These are phyloP conservation scores for Ectobius pallidus DNA, from an alignment of 2,888 invertebrate species.

Conservation along the genomic window DNA sequence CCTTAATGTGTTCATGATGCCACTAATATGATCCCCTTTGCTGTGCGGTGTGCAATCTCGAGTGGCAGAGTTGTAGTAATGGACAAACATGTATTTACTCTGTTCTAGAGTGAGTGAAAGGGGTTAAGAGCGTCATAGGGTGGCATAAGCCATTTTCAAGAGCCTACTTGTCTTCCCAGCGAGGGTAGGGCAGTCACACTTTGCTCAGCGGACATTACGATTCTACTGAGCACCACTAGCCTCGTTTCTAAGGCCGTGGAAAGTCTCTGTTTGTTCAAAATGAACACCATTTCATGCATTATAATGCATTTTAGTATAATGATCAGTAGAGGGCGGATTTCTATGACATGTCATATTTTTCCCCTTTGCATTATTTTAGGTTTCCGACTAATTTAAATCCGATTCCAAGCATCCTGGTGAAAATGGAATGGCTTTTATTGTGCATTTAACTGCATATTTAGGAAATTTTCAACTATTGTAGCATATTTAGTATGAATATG, in stretches of 20 bases:
- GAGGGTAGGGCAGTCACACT: not conserved
- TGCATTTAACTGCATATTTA: too few species aligned
- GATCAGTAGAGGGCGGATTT: too few species aligned
- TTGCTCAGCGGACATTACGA: constrained; percentile 12
- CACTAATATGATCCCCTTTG: constrained; percentile 11
- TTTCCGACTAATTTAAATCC: too few species aligned
- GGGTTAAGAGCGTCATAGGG: constrained; percentile 7
- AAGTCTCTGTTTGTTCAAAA: not conserved
- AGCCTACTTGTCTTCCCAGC: not conserved
- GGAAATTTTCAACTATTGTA: too few species aligned
- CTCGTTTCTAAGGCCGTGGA: not conserved
- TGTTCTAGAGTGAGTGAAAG: constrained; percentile 1
- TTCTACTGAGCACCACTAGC: not conserved
- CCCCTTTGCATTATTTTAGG: too few species aligned
- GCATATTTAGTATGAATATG: too few species aligned
- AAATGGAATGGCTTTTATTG: too few species aligned
- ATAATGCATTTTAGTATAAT: too few species aligned
- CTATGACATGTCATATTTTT: too few species aligned
- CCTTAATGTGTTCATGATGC: too few species aligned
- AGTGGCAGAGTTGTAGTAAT: constrained; percentile 10
- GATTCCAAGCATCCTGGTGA: too few species aligned
- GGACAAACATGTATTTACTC: constrained; percentile 19
- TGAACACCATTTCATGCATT: too few species aligned
- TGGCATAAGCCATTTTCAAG: constrained; percentile 19
- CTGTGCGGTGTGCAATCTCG: not conserved